Evolutionary conservation across 2,113 vertebrate species (phyloP).

Genomic region (Synchiropus splendidus): DNA sequence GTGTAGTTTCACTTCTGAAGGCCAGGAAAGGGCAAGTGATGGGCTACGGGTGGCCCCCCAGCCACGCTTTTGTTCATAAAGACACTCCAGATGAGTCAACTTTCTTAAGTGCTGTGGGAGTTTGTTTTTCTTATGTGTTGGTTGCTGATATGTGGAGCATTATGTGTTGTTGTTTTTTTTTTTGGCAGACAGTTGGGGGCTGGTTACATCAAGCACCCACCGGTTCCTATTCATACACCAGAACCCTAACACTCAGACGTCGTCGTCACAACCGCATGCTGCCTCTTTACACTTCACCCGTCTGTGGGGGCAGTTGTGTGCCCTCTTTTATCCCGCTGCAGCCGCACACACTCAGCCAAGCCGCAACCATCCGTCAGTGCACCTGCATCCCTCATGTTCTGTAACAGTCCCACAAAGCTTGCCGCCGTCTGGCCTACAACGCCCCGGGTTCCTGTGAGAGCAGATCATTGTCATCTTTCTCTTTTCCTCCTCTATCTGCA

Average conservation of each 20-base stretch:
- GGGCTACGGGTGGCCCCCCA: no score
- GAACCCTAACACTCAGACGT: conserved; percentile 3
- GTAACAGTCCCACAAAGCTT: background rate
- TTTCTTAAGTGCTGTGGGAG: no score
- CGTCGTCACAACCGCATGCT: conserved; percentile 7
- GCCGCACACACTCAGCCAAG: conserved; percentile 47
- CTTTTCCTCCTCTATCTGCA: conserved; percentile 33
- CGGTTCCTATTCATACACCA: no score
- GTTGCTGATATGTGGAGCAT: no score
- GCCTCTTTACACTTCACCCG: conserved; percentile 47
- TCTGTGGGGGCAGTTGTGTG: conserved; percentile 50
- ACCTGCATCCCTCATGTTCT: conserved; percentile 33
- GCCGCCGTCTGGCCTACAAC: conserved; percentile 16
- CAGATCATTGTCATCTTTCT: conserved; percentile 49
- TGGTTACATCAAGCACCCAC: no score
- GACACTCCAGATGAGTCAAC: no score
- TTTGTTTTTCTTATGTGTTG: no score
- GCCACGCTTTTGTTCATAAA: no score
- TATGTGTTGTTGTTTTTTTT: no score
- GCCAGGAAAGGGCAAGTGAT: no score
- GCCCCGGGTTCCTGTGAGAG: conserved; percentile 49
- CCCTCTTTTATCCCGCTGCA: conserved; percentile 33
- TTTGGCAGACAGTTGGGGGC: no score
- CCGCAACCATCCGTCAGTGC: conserved; percentile 51
- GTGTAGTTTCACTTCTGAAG: no score